A percentile compares a stretch with the other conserved stretches of the same genome.
Conservation (phyloP, 2,113 vertebrate species). For the Trogon surrucura region DNA sequence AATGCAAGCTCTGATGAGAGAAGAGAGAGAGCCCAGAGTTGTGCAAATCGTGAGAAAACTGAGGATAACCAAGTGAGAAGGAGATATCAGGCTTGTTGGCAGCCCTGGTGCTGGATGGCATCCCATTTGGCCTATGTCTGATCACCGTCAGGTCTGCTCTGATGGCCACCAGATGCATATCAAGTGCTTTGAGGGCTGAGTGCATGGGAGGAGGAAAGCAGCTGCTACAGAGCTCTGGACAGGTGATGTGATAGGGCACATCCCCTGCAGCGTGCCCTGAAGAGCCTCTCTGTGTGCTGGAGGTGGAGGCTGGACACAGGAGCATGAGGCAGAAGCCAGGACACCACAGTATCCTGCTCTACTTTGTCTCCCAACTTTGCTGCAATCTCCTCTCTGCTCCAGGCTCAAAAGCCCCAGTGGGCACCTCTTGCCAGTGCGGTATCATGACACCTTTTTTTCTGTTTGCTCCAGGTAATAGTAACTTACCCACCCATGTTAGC, state of each 20-base stretch:
- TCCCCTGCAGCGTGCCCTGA: not conserved
- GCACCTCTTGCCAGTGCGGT: not conserved
- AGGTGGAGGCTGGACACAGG: not conserved
- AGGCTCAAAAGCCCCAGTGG: not conserved
- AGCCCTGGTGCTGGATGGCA: not conserved
- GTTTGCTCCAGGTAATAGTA: not conserved
- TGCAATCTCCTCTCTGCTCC: not conserved
- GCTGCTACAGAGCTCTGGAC: not conserved
- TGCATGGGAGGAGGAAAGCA: not conserved
- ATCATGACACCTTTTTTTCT: not conserved
- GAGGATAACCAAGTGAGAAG: not conserved
- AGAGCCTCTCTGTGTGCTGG: not conserved
- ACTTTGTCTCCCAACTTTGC: not conserved
- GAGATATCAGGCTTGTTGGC: not conserved
- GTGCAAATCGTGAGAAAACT: not conserved
- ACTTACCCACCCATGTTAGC: not conserved
- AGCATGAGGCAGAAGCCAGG: accelerated
- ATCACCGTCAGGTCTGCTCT: not conserved
- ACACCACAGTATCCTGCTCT: not conserved
- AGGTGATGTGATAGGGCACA: not conserved
- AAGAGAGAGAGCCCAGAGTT: not conserved
- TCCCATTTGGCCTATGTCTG: not conserved
- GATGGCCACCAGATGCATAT: not conserved
- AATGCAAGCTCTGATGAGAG: not conserved
- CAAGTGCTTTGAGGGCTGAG: not conserved